A percentile compares a stretch with the other conserved stretches of the same genome.
These are phyloP conservation scores for Crotalus horridus DNA, from an alignment of 2,113 vertebrate species.

Conservation along the genomic window DNA sequence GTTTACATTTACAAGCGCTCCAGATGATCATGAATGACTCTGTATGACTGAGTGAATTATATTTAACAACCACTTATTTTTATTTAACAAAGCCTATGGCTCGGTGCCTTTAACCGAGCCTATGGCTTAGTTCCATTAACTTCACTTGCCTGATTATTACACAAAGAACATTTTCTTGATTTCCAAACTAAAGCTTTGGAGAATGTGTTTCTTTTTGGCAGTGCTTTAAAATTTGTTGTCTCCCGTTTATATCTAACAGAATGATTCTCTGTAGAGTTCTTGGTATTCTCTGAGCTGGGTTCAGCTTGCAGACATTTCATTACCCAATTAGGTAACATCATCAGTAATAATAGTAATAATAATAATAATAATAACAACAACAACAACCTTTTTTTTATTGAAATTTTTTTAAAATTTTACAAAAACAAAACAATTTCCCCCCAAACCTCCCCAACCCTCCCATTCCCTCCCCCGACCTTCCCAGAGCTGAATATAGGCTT, in stretches of 20 bases:
- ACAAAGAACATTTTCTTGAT: not conserved
- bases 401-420: too few species aligned
- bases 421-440: too few species aligned
- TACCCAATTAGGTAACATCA: not conserved
- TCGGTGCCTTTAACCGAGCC: not conserved
- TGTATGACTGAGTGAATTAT: not conserved
- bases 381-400: too few species aligned
- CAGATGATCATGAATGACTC: not conserved
- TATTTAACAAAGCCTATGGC: not conserved
- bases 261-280: conserved; percentile 22
- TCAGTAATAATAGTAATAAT: not conserved
- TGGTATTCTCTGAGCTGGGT: not conserved
- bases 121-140: not conserved
- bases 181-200: not conserved
- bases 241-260: not conserved
- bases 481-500: too few species aligned
- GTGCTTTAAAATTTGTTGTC: not conserved
- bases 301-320: not conserved
- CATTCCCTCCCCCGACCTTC: too few species aligned
- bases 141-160: not conserved
- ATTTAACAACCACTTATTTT: conserved; percentile 1
- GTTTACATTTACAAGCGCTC: not conserved
- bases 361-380: too few species aligned
- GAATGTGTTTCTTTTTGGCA: conserved; percentile 1
- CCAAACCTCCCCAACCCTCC: too few species aligned